Percentiles rank a stretch among this genome's conserved stretches.
Evolutionary conservation across 37 sponge, comb jelly and placozoan genomes (phyloP).

Genomic region (Amphimedon queenslandica): DNA sequence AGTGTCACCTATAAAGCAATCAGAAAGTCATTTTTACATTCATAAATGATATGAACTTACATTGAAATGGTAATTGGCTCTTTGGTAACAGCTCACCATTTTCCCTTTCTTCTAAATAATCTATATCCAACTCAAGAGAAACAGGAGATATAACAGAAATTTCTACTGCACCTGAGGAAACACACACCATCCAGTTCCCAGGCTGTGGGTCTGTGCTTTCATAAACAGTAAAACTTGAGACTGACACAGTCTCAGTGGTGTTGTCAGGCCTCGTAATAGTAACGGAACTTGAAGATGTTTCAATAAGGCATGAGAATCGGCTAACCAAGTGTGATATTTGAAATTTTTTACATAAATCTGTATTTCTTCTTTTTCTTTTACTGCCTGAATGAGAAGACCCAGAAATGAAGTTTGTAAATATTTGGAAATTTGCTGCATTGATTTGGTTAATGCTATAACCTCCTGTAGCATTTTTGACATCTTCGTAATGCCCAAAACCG

Average conservation of each 20-base stretch:
- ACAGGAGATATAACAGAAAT: background rate
- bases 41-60: background rate
- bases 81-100: background rate
- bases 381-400: background rate
- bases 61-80: background rate
- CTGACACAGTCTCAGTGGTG: background rate
- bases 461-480: background rate
- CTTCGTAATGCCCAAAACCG: background rate
- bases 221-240: background rate
- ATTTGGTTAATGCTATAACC: background rate
- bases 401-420: background rate
- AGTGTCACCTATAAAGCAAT: background rate
- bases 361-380: background rate
- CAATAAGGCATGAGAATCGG: background rate
- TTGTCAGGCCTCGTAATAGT: slow-evolving; percentile 3
- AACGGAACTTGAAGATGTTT: background rate
- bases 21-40: too few species aligned
- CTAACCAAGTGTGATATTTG: background rate
- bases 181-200: background rate
- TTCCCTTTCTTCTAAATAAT: background rate
- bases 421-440: background rate
- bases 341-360: background rate
- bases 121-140: background rate
- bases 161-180: background rate
- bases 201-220: background rate